Evolutionary conservation across 2,797 vertebrate species (phyloP), one percentile per base, ranked within the genome.

Genomic region (Sebastes steindachneri): DNA sequence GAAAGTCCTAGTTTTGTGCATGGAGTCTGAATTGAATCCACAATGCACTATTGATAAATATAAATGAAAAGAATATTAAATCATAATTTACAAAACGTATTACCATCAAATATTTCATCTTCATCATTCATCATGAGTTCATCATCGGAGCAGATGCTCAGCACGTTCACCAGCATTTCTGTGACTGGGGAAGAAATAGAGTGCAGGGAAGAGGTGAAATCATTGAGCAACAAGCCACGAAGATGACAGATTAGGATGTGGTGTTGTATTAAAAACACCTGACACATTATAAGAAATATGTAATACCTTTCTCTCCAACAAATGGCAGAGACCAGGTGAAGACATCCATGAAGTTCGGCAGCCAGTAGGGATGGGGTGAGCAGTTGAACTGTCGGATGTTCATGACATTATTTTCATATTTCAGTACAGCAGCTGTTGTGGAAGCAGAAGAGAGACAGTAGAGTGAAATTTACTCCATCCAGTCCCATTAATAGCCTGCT

Each of bases 91-190:
- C 21, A 59, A 68, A 23, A 31, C 68, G 2, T 93, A 96, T 96
- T 95, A 99, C 98, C 98, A 90, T 99, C 98, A 93, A 98, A 98
- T 77, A 96, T 95, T 82, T 98, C 98, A 26, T 99, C 98, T 93
- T 97, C 98, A 72, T 99, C 98, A 41, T 98, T 98, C 89, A 98
- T 98, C 89, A 98, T 98, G 33, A 99, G 90, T 83, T 99, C 98
- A 88, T 99, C 98, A 62, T 99, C 98, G 9, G 98, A 99, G 95
- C 98, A 99, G 95, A 99, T 99, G 90, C 98, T 99, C 91, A 99
- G 95, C 89, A 99, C 97, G 0, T 99, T 99, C 80, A 99, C 98
- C 95, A 99, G 96, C 98, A 99, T 99, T 93, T 99, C 98, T 72
- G 98, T 99, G 93, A 99, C 98, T 99, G 91, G 51, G 87, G 75